Conservation (phyloP, 2,113 vertebrate genomes). For the Balaeniceps rex region DNA sequence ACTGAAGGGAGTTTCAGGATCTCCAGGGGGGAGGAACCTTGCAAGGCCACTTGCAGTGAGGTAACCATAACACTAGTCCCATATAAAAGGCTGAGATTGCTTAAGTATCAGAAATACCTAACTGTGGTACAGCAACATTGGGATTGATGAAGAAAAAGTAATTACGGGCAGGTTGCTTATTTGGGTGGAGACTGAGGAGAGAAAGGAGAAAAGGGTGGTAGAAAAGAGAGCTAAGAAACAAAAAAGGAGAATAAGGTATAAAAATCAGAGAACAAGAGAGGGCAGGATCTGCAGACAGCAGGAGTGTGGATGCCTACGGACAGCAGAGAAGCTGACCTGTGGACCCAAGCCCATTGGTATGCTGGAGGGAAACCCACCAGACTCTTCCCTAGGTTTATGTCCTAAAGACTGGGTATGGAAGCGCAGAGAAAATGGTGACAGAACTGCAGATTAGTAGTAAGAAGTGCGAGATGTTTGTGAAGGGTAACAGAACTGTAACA, state of each 20-base stretch:
- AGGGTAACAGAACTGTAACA: neutral
- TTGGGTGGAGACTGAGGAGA: neutral
- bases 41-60: neutral
- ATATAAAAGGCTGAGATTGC: neutral
- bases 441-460: neutral
- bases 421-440: neutral
- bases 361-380: neutral
- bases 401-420: neutral
- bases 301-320: neutral
- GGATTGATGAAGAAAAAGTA: neutral
- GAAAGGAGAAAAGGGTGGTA: neutral
- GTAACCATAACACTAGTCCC: neutral
- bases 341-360: neutral
- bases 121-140: neutral
- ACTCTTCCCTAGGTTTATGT: neutral
- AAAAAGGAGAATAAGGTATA: neutral
- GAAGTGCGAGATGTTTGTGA: neutral
- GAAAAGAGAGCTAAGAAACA: neutral
- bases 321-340: neutral
- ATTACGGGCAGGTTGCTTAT: neutral
- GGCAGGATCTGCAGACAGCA: neutral
- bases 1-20: neutral
- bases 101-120: neutral
- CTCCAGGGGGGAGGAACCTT: neutral
- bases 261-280: neutral